A percentile compares a stretch with the other conserved stretches of the same genome.
phyloP scores from a whole-genome alignment of 2,113 vertebrate genomes.

The Furnarius figulus region DNA sequence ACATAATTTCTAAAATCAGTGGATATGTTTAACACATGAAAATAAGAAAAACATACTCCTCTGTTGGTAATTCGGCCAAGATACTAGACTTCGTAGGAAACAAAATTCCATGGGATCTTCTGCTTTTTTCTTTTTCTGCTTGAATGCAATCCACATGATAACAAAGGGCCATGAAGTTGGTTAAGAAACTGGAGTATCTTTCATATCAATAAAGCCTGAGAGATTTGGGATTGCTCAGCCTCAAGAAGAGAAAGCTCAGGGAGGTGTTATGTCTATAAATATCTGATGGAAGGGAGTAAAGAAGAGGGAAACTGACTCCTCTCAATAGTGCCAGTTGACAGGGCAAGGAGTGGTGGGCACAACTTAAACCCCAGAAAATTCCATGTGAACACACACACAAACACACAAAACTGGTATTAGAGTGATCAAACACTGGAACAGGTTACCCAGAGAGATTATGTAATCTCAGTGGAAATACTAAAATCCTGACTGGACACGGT shows the following conservation, averaged over 20 bases:
- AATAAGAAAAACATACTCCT: neutral
- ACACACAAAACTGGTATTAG: neutral
- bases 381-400: neutral
- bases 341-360: neutral
- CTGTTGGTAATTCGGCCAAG: neutral
- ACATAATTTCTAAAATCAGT: neutral
- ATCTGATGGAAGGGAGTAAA: neutral
- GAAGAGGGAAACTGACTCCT: neutral
- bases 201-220: neutral
- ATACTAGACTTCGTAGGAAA: neutral
- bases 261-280: neutral
- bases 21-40: neutral
- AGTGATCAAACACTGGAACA: neutral
- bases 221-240: neutral
- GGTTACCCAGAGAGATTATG: neutral
- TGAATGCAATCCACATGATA: neutral
- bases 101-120: neutral
- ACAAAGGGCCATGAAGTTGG: neutral
- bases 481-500: neutral
- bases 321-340: neutral
- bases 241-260: neutral
- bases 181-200: neutral
- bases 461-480: neutral
- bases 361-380: neutral
- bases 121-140: neutral